phyloP scores from a whole-genome alignment of 2,888 invertebrate genomes.

The Drosophila yooni region DNA sequence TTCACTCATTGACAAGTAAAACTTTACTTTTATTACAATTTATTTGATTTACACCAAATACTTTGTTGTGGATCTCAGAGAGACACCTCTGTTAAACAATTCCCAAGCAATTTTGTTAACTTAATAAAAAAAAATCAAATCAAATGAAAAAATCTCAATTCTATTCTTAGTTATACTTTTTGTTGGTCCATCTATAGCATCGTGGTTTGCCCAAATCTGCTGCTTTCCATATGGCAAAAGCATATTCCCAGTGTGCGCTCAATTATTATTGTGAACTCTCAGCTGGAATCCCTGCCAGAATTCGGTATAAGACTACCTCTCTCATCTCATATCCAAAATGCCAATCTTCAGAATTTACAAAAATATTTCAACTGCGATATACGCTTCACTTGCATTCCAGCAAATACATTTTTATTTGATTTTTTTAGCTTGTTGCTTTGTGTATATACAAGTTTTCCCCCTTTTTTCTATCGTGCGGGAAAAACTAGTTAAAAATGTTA shows the following conservation, averaged over 20 bases:
- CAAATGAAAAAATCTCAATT: too few relatives aligned
- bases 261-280: not conserved
- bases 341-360: not conserved
- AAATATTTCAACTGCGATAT: not conserved
- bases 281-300: not conserved
- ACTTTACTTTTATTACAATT: too few relatives aligned
- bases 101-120: not conserved
- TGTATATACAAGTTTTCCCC: too few relatives aligned
- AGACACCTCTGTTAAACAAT: not conserved
- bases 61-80: not conserved
- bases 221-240: not conserved
- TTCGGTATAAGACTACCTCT: not conserved
- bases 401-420: not conserved
- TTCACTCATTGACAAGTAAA: not conserved
- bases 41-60: not conserved
- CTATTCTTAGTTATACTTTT: not conserved
- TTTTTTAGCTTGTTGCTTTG: not conserved
- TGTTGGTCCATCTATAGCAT: not conserved
- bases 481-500: constrained; percentile 8
- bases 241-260: not conserved
- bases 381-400: not conserved
- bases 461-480: not conserved
- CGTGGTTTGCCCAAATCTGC: not conserved
- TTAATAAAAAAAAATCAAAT: too few relatives aligned
- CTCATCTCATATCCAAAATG: not conserved